A percentile compares a stretch with the other conserved stretches of the same genome.
phyloP scores from a whole-genome alignment of 1,140 invertebrate species.

The Himalopsyche phryganea region DNA sequence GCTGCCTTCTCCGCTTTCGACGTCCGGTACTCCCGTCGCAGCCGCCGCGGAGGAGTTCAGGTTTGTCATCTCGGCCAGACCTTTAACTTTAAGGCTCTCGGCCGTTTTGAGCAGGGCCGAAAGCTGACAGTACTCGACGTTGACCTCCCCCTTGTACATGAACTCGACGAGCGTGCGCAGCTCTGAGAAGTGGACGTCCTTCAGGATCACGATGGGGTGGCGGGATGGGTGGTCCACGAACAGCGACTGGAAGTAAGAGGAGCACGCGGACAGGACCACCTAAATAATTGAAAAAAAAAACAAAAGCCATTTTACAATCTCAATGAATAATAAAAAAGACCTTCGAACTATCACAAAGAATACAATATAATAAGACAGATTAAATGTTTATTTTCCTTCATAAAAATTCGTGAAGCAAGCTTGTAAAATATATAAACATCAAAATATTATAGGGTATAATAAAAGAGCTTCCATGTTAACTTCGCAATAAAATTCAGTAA shows the following conservation, averaged over 20 bases:
- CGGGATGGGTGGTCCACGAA: constrained; percentile 86
- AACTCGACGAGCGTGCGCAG: constrained; percentile 89
- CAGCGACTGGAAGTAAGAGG: constrained; percentile 88
- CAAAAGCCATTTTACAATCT: not conserved
- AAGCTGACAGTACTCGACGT: constrained; percentile 89
- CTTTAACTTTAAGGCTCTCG: constrained; percentile 87
- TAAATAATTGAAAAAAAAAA: constrained; percentile 28
- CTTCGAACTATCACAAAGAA: not conserved
- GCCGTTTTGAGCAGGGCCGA: constrained; percentile 88
- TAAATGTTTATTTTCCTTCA: no score
- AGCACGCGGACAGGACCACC: constrained; percentile 91
- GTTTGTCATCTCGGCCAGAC: constrained; percentile 87
- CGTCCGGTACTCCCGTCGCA: not conserved
- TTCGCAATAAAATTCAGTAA: no score
- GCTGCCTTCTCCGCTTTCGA: constrained; percentile 27
- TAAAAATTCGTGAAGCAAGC: no score
- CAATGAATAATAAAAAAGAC: not conserved
- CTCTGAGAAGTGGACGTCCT: constrained; percentile 87
- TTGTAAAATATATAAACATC: no score
- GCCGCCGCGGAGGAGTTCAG: constrained; percentile 57
- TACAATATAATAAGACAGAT: not conserved
- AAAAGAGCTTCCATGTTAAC: no score
- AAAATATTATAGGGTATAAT: no score
- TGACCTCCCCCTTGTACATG: constrained; percentile 95
- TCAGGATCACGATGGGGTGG: constrained; percentile 89